These are phyloP conservation scores for Bostrychus sinensis DNA, from an alignment of 2,113 vertebrate species.

Conservation along the genomic window DNA sequence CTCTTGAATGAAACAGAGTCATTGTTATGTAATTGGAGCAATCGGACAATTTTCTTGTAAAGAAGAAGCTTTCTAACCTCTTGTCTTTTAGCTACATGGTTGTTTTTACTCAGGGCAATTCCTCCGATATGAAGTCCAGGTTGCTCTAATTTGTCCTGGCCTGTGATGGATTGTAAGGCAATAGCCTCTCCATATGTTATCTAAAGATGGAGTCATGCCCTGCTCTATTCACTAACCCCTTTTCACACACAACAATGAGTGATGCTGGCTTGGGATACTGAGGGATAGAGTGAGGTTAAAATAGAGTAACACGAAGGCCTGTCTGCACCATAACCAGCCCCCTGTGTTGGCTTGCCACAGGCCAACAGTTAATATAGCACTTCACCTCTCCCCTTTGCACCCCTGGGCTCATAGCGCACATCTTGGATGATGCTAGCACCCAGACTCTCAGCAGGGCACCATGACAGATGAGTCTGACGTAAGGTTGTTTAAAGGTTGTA, in stretches of 20 bases:
- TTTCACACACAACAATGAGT: slow-evolving; percentile 62
- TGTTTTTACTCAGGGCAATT: slow-evolving; percentile 56
- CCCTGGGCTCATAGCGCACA: slow-evolving; percentile 50
- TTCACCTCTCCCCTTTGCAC: slow-evolving; percentile 66
- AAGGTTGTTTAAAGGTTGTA: slow-evolving; percentile 81
- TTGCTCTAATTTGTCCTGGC: slow-evolving; percentile 70
- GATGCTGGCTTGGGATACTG: slow-evolving; percentile 57
- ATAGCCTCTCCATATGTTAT: slow-evolving; percentile 72
- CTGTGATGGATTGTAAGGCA: slow-evolving; percentile 70
- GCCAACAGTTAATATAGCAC: slow-evolving; percentile 75
- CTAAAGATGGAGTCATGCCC: slow-evolving; percentile 64
- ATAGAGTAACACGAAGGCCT: slow-evolving; percentile 42
- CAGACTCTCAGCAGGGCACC: slow-evolving; percentile 52
- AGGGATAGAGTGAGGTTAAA: slow-evolving; percentile 61
- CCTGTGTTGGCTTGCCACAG: slow-evolving; percentile 55
- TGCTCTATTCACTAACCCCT: slow-evolving; percentile 49
- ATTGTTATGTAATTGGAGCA: too few species aligned
- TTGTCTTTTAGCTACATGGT: slow-evolving; percentile 33
- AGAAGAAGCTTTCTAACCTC: slow-evolving; percentile 23
- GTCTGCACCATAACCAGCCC: slow-evolving; percentile 41
- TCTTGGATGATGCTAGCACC: slow-evolving; percentile 49
- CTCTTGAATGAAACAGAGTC: too few species aligned
- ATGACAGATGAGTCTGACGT: slow-evolving; percentile 77
- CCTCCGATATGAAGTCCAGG: slow-evolving; percentile 59
- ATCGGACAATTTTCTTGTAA: neutral